A percentile compares a stretch with the other conserved stretches of the same genome.
These are phyloP conservation scores for Pegea sp. DNA, from an alignment of 23 tunicate species.

Conservation along the genomic window DNA sequence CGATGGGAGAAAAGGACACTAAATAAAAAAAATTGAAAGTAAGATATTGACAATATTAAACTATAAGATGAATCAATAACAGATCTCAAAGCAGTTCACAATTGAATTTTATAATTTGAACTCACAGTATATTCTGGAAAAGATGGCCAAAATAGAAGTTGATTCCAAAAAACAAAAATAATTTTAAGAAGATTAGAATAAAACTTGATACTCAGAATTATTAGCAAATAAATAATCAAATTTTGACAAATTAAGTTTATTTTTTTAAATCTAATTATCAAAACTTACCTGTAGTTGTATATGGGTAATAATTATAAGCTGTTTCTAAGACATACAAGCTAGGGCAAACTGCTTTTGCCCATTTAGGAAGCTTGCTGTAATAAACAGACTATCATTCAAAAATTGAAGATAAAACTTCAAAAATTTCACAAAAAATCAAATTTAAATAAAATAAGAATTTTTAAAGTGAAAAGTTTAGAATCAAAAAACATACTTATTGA, in stretches of 20 bases:
- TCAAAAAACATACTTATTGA: constrained; percentile 32
- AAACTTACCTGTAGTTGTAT: constrained; percentile 62
- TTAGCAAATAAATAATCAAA: background rate
- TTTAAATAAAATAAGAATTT: background rate
- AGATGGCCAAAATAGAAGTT: no score
- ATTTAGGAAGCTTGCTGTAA: constrained; percentile 52
- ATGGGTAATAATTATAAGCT: constrained; percentile 82
- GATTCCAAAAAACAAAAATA: no score
- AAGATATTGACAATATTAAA: no score
- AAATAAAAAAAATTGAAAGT: constrained; percentile 3
- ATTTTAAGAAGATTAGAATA: no score
- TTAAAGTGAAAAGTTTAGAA: background rate
- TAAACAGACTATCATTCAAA: background rate
- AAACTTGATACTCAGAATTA: background rate
- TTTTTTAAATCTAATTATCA: background rate
- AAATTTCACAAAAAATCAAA: background rate
- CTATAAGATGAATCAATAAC: no score
- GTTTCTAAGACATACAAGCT: constrained; percentile 53
- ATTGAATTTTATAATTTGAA: no score
- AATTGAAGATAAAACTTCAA: background rate
- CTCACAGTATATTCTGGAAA: no score
- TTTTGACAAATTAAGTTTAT: background rate
- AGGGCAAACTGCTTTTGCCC: constrained; percentile 62
- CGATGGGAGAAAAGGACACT: constrained; percentile 65
- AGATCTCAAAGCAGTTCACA: no score